Evolutionary conservation across 2,797 vertebrate species (phyloP), one percentile per base, ranked within the genome.

Genomic region (Oryzias dopingdopingensis): DNA sequence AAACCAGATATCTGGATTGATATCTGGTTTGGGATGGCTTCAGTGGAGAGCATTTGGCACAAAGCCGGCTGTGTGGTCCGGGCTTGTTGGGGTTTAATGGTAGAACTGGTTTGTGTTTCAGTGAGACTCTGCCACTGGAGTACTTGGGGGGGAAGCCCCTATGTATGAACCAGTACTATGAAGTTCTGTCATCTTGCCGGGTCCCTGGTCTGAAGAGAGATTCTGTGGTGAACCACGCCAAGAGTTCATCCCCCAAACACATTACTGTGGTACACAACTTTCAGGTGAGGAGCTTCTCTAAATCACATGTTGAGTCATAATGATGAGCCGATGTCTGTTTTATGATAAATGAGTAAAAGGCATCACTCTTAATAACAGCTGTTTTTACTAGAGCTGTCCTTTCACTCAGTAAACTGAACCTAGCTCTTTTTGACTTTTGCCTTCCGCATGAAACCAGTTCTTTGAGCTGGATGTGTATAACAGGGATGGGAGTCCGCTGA

Each of bases 101-200:
- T 24, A 18, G 12, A 14, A 1, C 8, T 41, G 32, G 3, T 57
- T 0, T 72, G 40, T 54, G 29, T 78, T 66, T 2, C 88, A 98
- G 96, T 57, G 95, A 99, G 85, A 93, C 94, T 0, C 82, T 98
- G 2, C 96, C 96, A 0, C 89, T 98, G 46, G 96, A 99, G 80
- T 87, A 90, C 82, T 74, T 97, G 55, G 94, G 93, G 14, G 94
- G 92, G 23, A 94, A 92, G 59, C 91, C 93, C 0, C 90, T 98
- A 52, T 99, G 97, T 75, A 99, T 99, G 97, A 95, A 95, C 75
- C 97, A 98, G 90, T 99, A 98, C 84, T 97, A 97, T 71, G 94
- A 95, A 77, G 93, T 99, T 54, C 86, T 99, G 62, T 96, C 95
- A 0, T 99, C 96, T 47, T 98, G 97, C 76, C 96, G 96, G 0